A percentile compares a stretch with the other conserved stretches of the same genome.
Conservation (phyloP, 1,140 invertebrate species). For the Tetramorium alpestre region DNA sequence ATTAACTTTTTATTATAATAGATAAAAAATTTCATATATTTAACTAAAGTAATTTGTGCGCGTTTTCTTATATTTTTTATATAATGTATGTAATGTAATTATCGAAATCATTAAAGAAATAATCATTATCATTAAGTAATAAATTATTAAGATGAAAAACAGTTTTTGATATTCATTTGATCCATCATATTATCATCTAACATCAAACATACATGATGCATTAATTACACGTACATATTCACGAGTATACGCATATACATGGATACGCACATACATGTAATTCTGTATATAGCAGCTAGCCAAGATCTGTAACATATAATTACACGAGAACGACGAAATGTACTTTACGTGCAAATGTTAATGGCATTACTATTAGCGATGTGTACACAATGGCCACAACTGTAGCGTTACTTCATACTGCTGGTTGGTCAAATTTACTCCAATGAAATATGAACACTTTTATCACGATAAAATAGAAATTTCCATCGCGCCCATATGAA, state of each 20-base stretch:
- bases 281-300: not conserved
- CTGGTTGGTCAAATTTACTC: constrained; percentile 30
- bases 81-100: not conserved
- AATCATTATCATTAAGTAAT: no score
- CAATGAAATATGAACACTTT: constrained; percentile 47
- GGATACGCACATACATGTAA: not conserved
- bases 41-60: no score
- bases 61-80: not conserved
- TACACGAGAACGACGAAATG: constrained; percentile 34
- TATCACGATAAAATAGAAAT: constrained; percentile 42
- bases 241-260: not conserved
- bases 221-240: not conserved
- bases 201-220: not conserved
- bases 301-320: constrained; percentile 52
- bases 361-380: constrained; percentile 42
- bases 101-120: not conserved
- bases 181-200: not conserved
- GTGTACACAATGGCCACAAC: constrained; percentile 15
- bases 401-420: not conserved
- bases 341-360: constrained; percentile 52
- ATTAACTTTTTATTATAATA: no score
- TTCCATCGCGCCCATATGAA: not conserved
- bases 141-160: not conserved
- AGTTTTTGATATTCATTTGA: not conserved
- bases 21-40: no score